phyloP scores from a whole-genome alignment of 2,797 vertebrate genomes.

The Oophaga sylvatica region DNA sequence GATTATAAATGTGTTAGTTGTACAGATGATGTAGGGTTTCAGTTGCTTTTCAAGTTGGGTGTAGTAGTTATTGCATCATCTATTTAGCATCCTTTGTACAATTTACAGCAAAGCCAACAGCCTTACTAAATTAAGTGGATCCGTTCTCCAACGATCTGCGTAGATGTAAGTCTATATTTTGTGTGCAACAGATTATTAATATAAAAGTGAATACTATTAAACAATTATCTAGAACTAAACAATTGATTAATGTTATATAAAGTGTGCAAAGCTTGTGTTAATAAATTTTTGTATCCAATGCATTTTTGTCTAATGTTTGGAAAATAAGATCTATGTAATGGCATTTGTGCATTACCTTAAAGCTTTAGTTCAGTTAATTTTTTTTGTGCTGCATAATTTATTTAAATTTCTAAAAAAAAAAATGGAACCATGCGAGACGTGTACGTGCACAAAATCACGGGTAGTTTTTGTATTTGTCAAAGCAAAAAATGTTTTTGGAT shows the following conservation, averaged over 20 bases:
- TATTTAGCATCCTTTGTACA: constrained; percentile 81
- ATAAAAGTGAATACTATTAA: constrained; percentile 76
- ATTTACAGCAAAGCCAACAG: constrained; percentile 88
- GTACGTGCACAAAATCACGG: constrained; percentile 38
- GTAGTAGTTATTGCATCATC: constrained; percentile 79
- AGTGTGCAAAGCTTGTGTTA: constrained; percentile 99
- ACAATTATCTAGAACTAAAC: constrained; percentile 85
- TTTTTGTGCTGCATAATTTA: constrained; percentile 54
- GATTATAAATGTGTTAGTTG: constrained; percentile 76
- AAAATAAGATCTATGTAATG: constrained; percentile 66
- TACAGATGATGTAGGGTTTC: constrained; percentile 77
- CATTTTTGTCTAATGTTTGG: constrained; percentile 92
- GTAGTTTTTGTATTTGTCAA: constrained; percentile 49
- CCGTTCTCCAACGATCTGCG: constrained; percentile 76
- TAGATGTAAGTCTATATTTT: constrained; percentile 82
- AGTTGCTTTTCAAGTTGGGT: constrained; percentile 77
- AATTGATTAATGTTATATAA: constrained; percentile 93
- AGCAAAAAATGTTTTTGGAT: constrained; percentile 31
- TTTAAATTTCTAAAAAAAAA: constrained; percentile 58
- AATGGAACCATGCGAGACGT: neutral
- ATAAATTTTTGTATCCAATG: constrained; percentile 99
- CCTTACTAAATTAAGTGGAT: constrained; percentile 87
- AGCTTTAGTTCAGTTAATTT: constrained; percentile 63
- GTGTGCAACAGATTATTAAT: constrained; percentile 80
- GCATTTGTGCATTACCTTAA: constrained; percentile 64